A percentile compares a stretch with the other conserved stretches of the same genome.
Evolutionary conservation across 2,888 invertebrate species (phyloP).

Genomic region (Pseudoips prasinana): DNA sequence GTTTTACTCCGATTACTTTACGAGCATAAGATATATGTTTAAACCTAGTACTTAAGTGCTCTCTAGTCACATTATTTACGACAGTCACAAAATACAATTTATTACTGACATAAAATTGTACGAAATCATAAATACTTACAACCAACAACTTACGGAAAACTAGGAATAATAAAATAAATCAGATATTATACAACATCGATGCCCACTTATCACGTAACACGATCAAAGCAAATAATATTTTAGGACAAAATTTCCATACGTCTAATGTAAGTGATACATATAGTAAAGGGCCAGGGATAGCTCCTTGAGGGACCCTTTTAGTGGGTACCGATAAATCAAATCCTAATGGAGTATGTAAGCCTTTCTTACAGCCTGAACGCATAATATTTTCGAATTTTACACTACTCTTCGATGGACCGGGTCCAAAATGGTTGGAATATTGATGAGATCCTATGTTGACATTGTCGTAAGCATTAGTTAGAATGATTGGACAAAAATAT

Average conservation of each 20-base stretch:
- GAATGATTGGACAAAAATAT: conserved; percentile 37
- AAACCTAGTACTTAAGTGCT: conserved; percentile 1
- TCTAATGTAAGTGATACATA: conserved; percentile 70
- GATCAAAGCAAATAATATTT: conserved; percentile 67
- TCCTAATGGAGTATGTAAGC: conserved; percentile 72
- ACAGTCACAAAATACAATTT: conserved; percentile 4
- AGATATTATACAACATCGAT: conserved; percentile 15
- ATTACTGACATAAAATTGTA: conserved; percentile 7
- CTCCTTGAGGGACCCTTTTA: conserved; percentile 76
- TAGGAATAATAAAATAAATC: conserved; percentile 9
- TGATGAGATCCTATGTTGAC: conserved; percentile 50
- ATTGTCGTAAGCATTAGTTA: conserved; percentile 40
- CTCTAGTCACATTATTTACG: conserved; percentile 5
- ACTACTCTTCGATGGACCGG: conserved; percentile 48
- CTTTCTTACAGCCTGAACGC: conserved; percentile 52
- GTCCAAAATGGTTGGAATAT: conserved; percentile 48
- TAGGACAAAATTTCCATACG: conserved; percentile 65
- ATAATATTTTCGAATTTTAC: conserved; percentile 68
- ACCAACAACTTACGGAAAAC: conserved; percentile 1
- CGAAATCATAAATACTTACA: neutral
- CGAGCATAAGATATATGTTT: neutral
- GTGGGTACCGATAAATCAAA: conserved; percentile 73
- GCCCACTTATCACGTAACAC: conserved; percentile 31
- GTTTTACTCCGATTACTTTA: conserved; percentile 1
- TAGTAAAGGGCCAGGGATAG: conserved; percentile 61